Conservation (phyloP, 2,888 invertebrate species). For the Rhyacophila evoluta region DNA sequence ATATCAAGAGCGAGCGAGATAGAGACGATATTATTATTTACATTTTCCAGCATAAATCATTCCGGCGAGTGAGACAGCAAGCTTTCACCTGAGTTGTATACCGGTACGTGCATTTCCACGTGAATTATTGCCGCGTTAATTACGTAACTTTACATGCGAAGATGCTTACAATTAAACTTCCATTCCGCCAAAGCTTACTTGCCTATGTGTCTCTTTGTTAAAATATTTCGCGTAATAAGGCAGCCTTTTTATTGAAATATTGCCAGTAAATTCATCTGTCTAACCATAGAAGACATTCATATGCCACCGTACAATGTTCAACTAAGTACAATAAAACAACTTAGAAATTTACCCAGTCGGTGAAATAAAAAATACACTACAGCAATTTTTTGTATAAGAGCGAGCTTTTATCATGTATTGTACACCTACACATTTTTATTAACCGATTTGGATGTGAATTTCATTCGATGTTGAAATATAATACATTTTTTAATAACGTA, state of each 20-base stretch:
- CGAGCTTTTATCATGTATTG: too few species aligned
- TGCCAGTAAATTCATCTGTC: not conserved
- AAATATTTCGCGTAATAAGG: not conserved
- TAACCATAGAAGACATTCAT: too few species aligned
- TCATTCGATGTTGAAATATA: too few species aligned
- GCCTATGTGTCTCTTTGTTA: not conserved
- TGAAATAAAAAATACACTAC: too few species aligned
- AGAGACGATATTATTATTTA: constrained; percentile 39
- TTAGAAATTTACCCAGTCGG: too few species aligned
- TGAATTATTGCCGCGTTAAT: constrained; percentile 54
- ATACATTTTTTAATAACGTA: too few species aligned
- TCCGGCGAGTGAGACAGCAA: constrained; percentile 37
- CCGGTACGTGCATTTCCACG: constrained; percentile 28
- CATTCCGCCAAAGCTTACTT: not conserved
- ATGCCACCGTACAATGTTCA: too few species aligned
- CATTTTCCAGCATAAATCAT: constrained; percentile 51
- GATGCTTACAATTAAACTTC: constrained; percentile 42
- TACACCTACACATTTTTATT: too few species aligned
- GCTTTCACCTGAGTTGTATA: constrained; percentile 31
- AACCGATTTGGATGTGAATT: too few species aligned
- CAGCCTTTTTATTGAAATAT: not conserved
- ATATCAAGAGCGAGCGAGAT: constrained; percentile 23
- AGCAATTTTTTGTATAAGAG: too few species aligned
- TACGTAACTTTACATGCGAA: constrained; percentile 49
- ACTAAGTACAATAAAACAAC: too few species aligned